Evolutionary conservation across 2,888 invertebrate species (phyloP).

Genomic region (Microctonus brassicae): DNA sequence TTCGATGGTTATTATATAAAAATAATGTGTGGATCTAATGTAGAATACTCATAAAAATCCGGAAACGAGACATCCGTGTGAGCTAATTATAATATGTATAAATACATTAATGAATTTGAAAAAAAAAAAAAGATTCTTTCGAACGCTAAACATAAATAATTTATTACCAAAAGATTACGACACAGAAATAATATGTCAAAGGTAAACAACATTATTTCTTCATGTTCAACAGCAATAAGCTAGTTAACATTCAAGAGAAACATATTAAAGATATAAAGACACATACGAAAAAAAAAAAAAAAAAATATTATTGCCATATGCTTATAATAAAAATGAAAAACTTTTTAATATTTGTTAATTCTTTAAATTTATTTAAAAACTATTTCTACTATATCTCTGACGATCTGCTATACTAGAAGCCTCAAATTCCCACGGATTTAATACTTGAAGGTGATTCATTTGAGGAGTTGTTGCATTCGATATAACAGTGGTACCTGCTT

Average conservation of each 20-base stretch:
- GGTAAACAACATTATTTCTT: neutral
- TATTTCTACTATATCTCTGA: constrained; percentile 15
- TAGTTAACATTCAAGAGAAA: neutral
- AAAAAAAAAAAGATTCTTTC: neutral
- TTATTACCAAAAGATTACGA: neutral
- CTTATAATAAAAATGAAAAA: neutral
- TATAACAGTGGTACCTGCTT: constrained; percentile 20
- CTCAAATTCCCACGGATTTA: constrained; percentile 14
- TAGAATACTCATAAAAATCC: constrained; percentile 73
- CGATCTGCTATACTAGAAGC: neutral
- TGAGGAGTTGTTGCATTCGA: constrained; percentile 24
- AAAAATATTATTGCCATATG: neutral
- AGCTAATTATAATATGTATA: constrained; percentile 63
- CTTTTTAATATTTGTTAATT: neutral
- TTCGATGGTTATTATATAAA: constrained; percentile 42
- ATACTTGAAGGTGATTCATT: constrained; percentile 19
- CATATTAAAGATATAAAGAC: neutral
- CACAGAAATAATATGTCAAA: neutral
- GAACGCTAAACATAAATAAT: neutral
- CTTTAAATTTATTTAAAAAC: constrained; percentile 14
- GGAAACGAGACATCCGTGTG: constrained; percentile 75
- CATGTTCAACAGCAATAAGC: neutral
- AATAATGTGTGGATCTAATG: constrained; percentile 66
- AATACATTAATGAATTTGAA: constrained; percentile 2
- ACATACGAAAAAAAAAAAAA: neutral